Percentiles rank a stretch among this genome's conserved stretches.
Evolutionary conservation across 2,113 vertebrate genomes (phyloP).

Genomic region (Rallus limicola): DNA sequence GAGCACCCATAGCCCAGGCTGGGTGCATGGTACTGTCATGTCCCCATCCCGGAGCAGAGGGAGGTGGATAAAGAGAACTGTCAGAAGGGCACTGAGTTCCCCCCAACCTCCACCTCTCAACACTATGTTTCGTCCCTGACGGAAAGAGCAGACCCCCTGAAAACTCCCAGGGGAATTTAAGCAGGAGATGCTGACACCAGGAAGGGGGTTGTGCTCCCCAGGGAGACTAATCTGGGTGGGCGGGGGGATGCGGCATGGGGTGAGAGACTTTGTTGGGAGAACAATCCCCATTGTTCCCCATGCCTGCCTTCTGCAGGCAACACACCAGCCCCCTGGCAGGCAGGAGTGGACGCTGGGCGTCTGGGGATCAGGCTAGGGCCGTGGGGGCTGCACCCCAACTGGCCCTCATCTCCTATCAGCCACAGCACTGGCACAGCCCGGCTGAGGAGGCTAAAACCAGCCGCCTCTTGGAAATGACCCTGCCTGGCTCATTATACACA

Average conservation of each 20-base stretch:
- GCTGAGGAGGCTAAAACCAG: neutral
- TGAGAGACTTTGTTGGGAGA: conserved; percentile 80
- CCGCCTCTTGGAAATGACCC: neutral
- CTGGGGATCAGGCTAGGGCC: conserved; percentile 76
- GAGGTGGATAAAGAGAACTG: neutral
- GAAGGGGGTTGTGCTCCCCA: neutral
- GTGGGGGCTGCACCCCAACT: conserved; percentile 54
- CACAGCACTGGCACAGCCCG: neutral
- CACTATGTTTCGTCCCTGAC: fast-evolving
- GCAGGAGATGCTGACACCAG: neutral
- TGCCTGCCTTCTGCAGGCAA: conserved; percentile 88
- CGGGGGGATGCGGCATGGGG: neutral
- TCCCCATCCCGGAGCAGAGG: fast-evolving
- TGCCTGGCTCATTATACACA: neutral
- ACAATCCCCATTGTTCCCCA: conserved; percentile 86
- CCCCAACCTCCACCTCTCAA: neutral
- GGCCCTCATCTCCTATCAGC: fast-evolving
- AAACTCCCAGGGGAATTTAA: neutral
- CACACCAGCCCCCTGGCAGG: conserved; percentile 77
- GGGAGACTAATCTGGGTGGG: neutral
- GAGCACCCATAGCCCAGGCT: neutral
- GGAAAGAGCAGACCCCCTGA: fast-evolving
- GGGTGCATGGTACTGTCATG: fast-evolving
- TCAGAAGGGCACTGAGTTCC: neutral
- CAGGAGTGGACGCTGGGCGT: conserved; percentile 74